Percentiles rank a stretch among this genome's conserved stretches.
Evolutionary conservation across 2,888 invertebrate species (phyloP).

Genomic region (Clivina fossor): DNA sequence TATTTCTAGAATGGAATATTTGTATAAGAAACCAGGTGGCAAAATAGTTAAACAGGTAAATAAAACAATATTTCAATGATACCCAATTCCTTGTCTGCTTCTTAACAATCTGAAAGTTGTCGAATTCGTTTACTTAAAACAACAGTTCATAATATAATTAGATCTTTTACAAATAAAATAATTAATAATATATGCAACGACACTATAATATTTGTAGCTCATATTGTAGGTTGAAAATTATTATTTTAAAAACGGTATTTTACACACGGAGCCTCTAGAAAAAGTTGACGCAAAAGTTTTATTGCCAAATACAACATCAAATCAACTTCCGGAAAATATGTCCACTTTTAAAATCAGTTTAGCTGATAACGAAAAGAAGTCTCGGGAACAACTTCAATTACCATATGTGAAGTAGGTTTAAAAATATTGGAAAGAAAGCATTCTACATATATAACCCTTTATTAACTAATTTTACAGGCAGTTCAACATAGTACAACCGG

Average conservation of each 20-base stretch:
- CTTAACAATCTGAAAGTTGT: too few relatives aligned
- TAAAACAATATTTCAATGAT: conserved; percentile 40
- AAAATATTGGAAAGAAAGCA: too few relatives aligned
- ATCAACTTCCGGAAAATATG: conserved; percentile 54
- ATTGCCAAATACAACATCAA: conserved; percentile 42
- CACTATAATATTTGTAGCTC: too few relatives aligned
- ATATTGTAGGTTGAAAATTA: conserved; percentile 47
- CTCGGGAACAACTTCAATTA: conserved; percentile 61
- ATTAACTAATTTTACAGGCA: conserved; percentile 10
- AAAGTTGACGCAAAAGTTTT: conserved; percentile 48
- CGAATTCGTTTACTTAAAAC: conserved; percentile 3
- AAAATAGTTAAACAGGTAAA: conserved; percentile 57
- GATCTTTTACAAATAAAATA: too few relatives aligned
- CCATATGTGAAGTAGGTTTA: conserved; percentile 59
- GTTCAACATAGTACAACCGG: conserved; percentile 28
- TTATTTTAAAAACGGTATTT: conserved; percentile 48
- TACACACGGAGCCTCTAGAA: conserved; percentile 46
- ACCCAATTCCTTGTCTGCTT: background rate
- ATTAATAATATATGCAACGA: too few relatives aligned
- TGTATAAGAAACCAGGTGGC: conserved; percentile 56
- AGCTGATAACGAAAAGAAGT: conserved; percentile 62
- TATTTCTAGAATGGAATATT: conserved; percentile 48
- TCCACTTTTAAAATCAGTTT: conserved; percentile 68
- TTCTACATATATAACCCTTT: too few relatives aligned
- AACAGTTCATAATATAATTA: background rate